Evolutionary conservation across 35 echinoderm and acorn worm species (phyloP), one percentile per base, ranked within the genome.

Genomic region (Ophiothrix spiculata): DNA sequence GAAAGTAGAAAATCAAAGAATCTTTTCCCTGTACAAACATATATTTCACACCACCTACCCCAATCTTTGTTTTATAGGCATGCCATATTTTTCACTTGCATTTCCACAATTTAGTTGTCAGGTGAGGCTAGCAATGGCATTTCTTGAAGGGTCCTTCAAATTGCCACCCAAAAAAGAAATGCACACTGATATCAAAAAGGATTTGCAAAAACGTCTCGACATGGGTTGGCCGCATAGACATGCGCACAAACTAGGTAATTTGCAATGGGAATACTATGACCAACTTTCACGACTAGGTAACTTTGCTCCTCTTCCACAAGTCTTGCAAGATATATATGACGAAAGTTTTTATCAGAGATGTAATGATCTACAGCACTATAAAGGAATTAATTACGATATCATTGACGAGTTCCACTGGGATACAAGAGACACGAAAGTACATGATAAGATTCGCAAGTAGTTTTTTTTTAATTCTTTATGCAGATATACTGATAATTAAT

Each of bases 21-120:
- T 98, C 39, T 79, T 89, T 19, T 80, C 92, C 14, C 82, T 98
- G 1, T 93, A 98, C 74, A 89, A 90, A 78, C 95, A 98, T 56
- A 16, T 98, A 1, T 74, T 98, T 13, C 91, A 98, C 85, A 85
- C 84, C 1, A 31, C 31, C 0, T 91, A 75, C 74, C 91, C 95
- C 15, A 76, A 45, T 17, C 64, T 97, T 4, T 89, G 82, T 36
- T 90, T 94, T 39, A 92, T 92, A 69, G 94, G 94, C 19, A 49
- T 49, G 19, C 42, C 42, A 6, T 10, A 10, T 19, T 19, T 6
- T 6, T 10, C 19, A 10, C 42, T 49, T 6, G 6, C 42, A 6
- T 49, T 49, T 19, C 42, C 42, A 10, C 42, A 49, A 49, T 49
- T 49, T 91, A n/a, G n/a, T n/a, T n/a, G n/a, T n/a, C n/a, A n/a